A percentile compares a stretch with the other conserved stretches of the same genome.
phyloP scores from a whole-genome alignment of 2,113 vertebrate species.

The Entelurus aequoreus region DNA sequence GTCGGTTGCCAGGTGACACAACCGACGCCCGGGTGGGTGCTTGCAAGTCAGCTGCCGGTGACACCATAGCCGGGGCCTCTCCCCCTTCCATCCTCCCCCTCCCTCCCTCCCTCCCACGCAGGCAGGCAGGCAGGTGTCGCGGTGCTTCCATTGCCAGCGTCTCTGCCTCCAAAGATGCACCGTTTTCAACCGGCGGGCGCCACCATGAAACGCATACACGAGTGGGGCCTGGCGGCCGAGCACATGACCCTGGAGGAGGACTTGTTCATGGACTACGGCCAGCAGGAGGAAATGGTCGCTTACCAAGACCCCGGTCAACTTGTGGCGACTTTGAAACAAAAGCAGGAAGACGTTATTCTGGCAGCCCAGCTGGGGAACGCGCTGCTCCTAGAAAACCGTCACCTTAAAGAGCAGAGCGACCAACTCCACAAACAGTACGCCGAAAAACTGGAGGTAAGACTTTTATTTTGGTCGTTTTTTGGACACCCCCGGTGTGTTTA shows the following conservation, averaged over 20 bases:
- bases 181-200: background rate
- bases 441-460: conserved; percentile 70
- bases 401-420: conserved; percentile 65
- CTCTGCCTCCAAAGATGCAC: background rate
- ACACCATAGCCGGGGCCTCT: background rate
- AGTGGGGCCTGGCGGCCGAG: conserved; percentile 56
- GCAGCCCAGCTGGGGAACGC: conserved; percentile 77
- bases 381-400: conserved; percentile 72
- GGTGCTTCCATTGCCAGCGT: too few species aligned
- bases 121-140: background rate
- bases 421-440: conserved; percentile 63
- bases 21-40: background rate
- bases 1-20: conserved; percentile 1
- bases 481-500: too few species aligned
- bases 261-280: conserved; percentile 65
- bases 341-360: conserved; percentile 75
- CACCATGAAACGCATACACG: conserved; percentile 57
- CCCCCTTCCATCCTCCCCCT: background rate
- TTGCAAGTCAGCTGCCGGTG: conserved; percentile 2
- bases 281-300: conserved; percentile 62
- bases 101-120: background rate
- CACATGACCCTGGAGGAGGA: conserved; percentile 62
- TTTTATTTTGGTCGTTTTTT: background rate
- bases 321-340: conserved; percentile 68
- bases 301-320: conserved; percentile 66